A percentile compares a stretch with the other conserved stretches of the same genome.
phyloP scores from a whole-genome alignment of 2,888 invertebrate genomes.

The Heliconius aoede region DNA sequence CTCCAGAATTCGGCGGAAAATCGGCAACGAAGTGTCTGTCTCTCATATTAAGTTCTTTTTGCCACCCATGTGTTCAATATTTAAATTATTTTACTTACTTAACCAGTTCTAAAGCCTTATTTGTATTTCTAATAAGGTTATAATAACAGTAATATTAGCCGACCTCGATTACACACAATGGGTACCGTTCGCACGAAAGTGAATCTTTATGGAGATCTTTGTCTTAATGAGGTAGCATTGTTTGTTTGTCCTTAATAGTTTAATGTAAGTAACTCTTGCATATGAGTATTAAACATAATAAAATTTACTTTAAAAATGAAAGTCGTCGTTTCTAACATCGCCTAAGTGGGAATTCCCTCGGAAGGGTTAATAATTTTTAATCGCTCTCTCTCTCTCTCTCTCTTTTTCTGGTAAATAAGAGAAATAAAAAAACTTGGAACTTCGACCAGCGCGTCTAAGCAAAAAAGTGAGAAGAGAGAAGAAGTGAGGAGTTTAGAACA shows the following conservation, averaged over 20 bases:
- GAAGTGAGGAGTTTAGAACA: too few relatives aligned
- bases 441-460: too few relatives aligned
- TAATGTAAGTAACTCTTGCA: background rate
- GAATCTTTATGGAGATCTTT: slow-evolving; percentile 38
- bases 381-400: too few relatives aligned
- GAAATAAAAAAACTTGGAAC: too few relatives aligned
- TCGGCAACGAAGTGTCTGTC: too few relatives aligned
- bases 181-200: slow-evolving; percentile 38
- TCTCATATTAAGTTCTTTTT: too few relatives aligned
- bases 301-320: background rate
- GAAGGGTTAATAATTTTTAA: too few relatives aligned
- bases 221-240: slow-evolving; percentile 32
- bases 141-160: slow-evolving; percentile 20
- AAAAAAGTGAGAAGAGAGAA: too few relatives aligned
- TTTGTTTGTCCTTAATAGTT: slow-evolving; percentile 26
- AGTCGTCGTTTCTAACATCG: background rate
- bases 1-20: too few relatives aligned
- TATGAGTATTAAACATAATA: background rate
- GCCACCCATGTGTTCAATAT: too few relatives aligned
- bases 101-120: background rate
- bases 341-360: too few relatives aligned
- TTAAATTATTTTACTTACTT: background rate
- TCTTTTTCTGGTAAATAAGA: too few relatives aligned
- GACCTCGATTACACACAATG: slow-evolving; percentile 42
- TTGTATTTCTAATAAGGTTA: background rate